phyloP scores from a whole-genome alignment of 2,113 vertebrate genomes.

The Rhynchopsitta pachyrhyncha region DNA sequence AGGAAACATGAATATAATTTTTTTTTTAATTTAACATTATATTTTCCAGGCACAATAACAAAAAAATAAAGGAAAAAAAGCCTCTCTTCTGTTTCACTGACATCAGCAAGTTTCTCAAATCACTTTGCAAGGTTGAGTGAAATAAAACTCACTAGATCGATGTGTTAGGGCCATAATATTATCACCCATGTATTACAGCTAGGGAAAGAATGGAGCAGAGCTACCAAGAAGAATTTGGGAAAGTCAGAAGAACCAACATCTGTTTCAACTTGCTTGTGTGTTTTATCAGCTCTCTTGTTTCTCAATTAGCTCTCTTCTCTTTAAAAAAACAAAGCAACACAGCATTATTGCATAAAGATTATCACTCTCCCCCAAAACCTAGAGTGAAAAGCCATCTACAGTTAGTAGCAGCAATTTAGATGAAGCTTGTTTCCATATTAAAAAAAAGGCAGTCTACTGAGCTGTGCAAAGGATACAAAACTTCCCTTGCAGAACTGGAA shows the following conservation, averaged over 20 bases:
- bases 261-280: background rate
- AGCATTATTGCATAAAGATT: background rate
- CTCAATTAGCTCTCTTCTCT: background rate
- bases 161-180: background rate
- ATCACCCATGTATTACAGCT: background rate
- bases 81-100: background rate
- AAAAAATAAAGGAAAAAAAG: background rate
- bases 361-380: background rate
- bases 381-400: background rate
- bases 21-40: background rate
- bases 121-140: background rate
- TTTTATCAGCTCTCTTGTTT: background rate
- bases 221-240: fast-evolving
- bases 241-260: background rate
- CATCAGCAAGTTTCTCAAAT: background rate
- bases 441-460: background rate
- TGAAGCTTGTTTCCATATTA: background rate
- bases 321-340: background rate
- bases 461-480: background rate
- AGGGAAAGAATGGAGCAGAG: background rate
- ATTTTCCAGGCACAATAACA: background rate
- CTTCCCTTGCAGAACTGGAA: background rate
- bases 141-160: background rate
- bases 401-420: background rate
- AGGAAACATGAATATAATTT: background rate